These are phyloP conservation scores for Tychaedon coryphoeus DNA, from an alignment of 2,113 vertebrate species.

Conservation along the genomic window DNA sequence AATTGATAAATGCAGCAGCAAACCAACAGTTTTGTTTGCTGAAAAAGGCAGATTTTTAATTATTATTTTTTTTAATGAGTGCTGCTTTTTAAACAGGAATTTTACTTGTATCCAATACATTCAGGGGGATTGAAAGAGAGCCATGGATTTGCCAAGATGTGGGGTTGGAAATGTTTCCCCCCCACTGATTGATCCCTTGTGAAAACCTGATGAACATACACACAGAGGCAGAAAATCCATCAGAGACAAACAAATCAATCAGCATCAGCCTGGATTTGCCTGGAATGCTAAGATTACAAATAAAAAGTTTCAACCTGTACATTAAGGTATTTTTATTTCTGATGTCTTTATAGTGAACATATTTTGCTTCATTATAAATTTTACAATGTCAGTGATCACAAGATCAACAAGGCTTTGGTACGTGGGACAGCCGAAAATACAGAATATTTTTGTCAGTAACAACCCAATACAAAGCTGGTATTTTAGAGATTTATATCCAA, in stretches of 20 bases:
- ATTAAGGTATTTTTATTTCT: not conserved
- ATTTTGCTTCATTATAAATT: not conserved
- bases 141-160: not conserved
- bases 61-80: too few species aligned
- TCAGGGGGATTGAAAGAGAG: not conserved
- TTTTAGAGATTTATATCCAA: not conserved
- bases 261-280: not conserved
- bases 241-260: constrained; percentile 11
- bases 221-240: constrained; percentile 47
- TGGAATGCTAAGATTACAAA: not conserved
- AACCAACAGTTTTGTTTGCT: accelerated
- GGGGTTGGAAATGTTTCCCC: not conserved
- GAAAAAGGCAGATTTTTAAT: not conserved
- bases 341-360: not conserved
- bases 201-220: not conserved
- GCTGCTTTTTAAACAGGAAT: not conserved
- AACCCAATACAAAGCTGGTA: not conserved
- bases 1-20: not conserved
- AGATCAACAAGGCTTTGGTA: not conserved
- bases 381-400: not conserved
- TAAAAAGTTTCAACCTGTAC: not conserved
- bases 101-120: not conserved
- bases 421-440: not conserved
- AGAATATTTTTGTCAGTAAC: not conserved
- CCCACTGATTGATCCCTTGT: not conserved